Evolutionary conservation across 2,113 vertebrate genomes (phyloP).

Genomic region (Prinia subflava): DNA sequence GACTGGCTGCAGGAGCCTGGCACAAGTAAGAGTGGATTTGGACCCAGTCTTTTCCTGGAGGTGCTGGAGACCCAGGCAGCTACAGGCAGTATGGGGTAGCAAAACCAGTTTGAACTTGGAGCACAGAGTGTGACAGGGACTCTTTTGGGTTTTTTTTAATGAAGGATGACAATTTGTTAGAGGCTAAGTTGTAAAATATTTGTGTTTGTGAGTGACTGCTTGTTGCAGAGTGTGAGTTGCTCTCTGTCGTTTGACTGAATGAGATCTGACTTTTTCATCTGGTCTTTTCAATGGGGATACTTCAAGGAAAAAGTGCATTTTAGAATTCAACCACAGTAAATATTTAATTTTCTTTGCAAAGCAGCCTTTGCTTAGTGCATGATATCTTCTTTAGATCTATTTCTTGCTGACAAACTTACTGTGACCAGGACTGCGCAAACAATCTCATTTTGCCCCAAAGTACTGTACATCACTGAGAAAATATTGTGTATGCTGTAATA

Average conservation of each 20-base stretch:
- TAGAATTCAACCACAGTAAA: background rate
- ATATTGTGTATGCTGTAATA: accelerated
- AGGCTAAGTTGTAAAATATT: background rate
- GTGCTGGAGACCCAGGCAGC: background rate
- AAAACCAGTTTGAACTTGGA: background rate
- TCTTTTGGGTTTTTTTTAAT: accelerated
- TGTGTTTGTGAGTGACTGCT: background rate
- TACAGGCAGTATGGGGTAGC: background rate
- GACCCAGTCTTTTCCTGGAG: background rate
- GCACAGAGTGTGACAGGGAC: background rate
- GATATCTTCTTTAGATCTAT: background rate
- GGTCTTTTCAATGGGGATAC: background rate
- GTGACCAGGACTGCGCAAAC: background rate
- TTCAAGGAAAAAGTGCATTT: background rate
- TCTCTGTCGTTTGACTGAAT: background rate
- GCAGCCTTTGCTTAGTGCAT: background rate
- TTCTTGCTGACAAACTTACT: background rate
- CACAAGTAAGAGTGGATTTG: conserved; percentile 18
- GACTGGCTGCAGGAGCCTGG: background rate
- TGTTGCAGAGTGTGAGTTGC: background rate
- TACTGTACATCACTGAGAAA: background rate
- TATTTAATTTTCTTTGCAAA: background rate
- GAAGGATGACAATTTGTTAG: background rate
- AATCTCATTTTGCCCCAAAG: background rate
- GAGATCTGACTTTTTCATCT: background rate